Base-by-base conservation (phyloP, 2,888 invertebrate species). In the Macrophya alboannulata region DNA sequence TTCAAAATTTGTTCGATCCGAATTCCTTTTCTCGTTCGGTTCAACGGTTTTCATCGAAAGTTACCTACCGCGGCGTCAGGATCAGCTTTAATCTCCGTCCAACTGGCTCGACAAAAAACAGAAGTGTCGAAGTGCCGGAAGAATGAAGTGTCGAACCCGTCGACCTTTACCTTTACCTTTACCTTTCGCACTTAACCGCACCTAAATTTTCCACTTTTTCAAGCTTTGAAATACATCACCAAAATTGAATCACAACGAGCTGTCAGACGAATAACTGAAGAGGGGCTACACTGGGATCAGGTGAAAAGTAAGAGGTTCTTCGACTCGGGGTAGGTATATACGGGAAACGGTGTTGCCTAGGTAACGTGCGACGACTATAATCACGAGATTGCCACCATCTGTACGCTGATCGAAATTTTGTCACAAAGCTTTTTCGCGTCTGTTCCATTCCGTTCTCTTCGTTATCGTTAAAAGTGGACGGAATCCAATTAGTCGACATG, bases 141-240 rank as follows among this genome's bases (percentile, higher is more conserved):
- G 51, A 37, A 77, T 8, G 37, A n/a, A 77, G 51, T 51, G 48
- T 21, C 74, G 25, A 45, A 55, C 31, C 21, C 45, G 74, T 12
- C 43, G 45, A 74, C 74, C 45, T 43, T 43, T 43, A 37, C 4
- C 17, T 71, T 37, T 37, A 68, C 51, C 51, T 71, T 37, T 37
- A 45, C 74, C 25, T 74, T 45, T 25, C 12, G 12, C 25, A 74
- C 74, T 74, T 74, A 77, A 77, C 37, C 15, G 74, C 43, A 25
- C 40, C 12, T 21, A 76, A 76, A 45, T 10, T 45, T 76, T 76
- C 48, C n/a, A 76, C 45, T 48, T 48, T 76, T 71, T 48, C 51
- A 55, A 77, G 25, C 76, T 76, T 76, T 48, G 77, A 77, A 77
- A 77, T 77, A 77, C 55, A 77, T 77, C 31, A 55, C 55, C 17